These are phyloP conservation scores for Chascanopsetta lugubris DNA, from an alignment of 2,113 vertebrate genomes.

Conservation along the genomic window DNA sequence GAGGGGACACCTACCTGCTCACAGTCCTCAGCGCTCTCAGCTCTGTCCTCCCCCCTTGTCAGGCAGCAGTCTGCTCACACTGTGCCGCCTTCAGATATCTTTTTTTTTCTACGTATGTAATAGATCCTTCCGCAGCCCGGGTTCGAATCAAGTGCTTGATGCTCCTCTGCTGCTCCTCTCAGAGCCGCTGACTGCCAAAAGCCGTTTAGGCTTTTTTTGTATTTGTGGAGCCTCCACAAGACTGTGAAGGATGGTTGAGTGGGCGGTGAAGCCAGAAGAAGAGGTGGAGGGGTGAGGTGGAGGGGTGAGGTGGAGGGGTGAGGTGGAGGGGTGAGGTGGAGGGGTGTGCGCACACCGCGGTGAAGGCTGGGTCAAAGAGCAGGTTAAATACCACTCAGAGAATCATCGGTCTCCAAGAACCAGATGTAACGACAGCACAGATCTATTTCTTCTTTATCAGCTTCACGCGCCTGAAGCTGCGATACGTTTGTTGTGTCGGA, in stretches of 20 bases:
- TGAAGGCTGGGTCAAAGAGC: constrained; percentile 42
- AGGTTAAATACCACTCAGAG: constrained; percentile 50
- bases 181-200: constrained; percentile 68
- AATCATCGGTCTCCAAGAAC: constrained; percentile 13
- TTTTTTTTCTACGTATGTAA: constrained; percentile 63
- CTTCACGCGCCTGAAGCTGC: neutral
- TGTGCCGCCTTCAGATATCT: constrained; percentile 66
- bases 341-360: no score
- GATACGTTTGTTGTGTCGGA: no score
- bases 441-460: constrained; percentile 2
- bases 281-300: neutral
- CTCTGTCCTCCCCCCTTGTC: constrained; percentile 64
- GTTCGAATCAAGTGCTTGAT: constrained; percentile 52
- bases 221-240: constrained; percentile 63
- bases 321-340: constrained; percentile 14
- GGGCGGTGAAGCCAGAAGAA: constrained; percentile 38
- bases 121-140: constrained; percentile 76
- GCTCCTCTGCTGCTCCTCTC: constrained; percentile 60
- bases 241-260: constrained; percentile 62
- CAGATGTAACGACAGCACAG: neutral
- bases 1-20: constrained; percentile 76
- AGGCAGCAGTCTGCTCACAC: constrained; percentile 66
- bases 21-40: constrained; percentile 62
- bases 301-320: neutral
- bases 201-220: constrained; percentile 67